Conservation (phyloP, 2,888 invertebrate species). For the Tetanocera ferruginea region DNA sequence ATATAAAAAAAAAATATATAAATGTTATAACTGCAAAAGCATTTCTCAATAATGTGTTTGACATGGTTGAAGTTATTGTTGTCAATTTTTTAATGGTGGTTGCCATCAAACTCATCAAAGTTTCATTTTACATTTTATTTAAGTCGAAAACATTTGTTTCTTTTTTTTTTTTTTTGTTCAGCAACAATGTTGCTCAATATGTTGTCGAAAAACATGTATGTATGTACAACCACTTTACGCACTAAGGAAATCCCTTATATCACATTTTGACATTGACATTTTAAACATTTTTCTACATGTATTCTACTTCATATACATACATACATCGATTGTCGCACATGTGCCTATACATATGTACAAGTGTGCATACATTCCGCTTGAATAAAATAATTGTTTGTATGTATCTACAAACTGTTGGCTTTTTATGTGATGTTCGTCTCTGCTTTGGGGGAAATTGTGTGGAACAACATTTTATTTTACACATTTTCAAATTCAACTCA, state of each 20-base stretch:
- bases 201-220: constrained; percentile 28
- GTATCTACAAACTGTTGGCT: too few species aligned
- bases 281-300: too few species aligned
- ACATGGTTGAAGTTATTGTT: not conserved
- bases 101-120: not conserved
- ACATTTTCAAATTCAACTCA: too few species aligned
- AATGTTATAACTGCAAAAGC: not conserved
- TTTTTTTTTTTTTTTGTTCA: not conserved
- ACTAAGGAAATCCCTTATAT: not conserved
- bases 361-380: too few species aligned
- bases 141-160: not conserved
- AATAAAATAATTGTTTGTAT: too few species aligned
- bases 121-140: not conserved
- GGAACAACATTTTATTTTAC: too few species aligned
- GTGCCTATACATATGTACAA: too few species aligned
- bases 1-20: not conserved
- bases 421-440: too few species aligned
- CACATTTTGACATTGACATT: too few species aligned
- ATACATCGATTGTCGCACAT: too few species aligned
- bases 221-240: not conserved
- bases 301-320: too few species aligned
- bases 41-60: not conserved
- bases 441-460: too few species aligned
- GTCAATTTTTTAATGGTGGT: constrained; percentile 3
- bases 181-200: constrained; percentile 37